Conservation (phyloP, 92 coral and sea anemone species). For the Paragorgia papillata region DNA sequence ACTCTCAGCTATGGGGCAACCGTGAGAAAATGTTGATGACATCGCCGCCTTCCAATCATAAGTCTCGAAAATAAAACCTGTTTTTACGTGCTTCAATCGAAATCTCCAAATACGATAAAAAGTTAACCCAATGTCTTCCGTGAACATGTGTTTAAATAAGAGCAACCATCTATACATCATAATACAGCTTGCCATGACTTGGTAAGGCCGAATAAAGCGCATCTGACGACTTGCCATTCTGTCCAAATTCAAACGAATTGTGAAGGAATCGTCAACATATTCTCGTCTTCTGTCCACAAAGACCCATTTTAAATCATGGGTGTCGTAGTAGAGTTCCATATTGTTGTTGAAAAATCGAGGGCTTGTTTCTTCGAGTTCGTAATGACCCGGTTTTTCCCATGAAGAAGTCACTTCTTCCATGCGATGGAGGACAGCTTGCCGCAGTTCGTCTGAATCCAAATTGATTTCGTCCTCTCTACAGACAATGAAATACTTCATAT, state of each 20-base stretch:
- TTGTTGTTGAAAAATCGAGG: constrained; percentile 74
- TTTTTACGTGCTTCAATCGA: constrained; percentile 76
- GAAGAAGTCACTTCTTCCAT: constrained; percentile 77
- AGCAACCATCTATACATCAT: constrained; percentile 90
- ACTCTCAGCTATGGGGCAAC: constrained; percentile 68
- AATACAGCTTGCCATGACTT: constrained; percentile 80
- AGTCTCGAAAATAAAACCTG: constrained; percentile 81
- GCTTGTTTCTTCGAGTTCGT: constrained; percentile 78
- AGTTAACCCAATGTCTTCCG: constrained; percentile 82
- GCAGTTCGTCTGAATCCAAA: constrained; percentile 72
- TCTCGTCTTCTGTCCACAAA: constrained; percentile 91
- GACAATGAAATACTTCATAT: constrained; percentile 87
- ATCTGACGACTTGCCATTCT: constrained; percentile 65
- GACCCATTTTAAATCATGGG: constrained; percentile 87
- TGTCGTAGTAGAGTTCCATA: constrained; percentile 87
- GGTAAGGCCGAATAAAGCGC: constrained; percentile 86
- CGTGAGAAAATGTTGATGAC: constrained; percentile 85
- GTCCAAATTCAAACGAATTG: constrained; percentile 66
- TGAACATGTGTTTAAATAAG: constrained; percentile 68
- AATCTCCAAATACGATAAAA: constrained; percentile 96
- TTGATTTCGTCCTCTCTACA: constrained; percentile 81
- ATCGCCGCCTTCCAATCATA: constrained; percentile 99
- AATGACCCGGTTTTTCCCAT: constrained; percentile 76
- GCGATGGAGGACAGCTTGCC: constrained; percentile 76
- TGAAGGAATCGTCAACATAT: constrained; percentile 71